phyloP scores from a whole-genome alignment of 35 echinoderm and acorn worm species.

The Lytechinus variegatus region DNA sequence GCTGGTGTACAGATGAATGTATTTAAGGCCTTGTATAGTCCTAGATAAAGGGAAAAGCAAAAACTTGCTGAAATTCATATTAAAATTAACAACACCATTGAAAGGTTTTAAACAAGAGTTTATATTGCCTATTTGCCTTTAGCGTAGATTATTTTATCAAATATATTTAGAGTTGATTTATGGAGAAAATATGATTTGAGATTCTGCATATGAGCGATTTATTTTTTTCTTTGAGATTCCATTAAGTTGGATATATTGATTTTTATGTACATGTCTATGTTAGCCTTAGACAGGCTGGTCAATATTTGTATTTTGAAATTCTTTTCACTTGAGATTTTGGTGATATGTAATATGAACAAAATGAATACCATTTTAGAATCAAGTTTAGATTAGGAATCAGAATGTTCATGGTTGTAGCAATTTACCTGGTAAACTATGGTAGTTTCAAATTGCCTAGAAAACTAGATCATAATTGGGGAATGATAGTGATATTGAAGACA shows the following conservation, averaged over 20 bases:
- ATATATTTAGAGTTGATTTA: slow-evolving; percentile 15
- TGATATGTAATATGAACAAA: not conserved
- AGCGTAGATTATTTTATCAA: slow-evolving; percentile 8
- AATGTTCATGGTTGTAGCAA: not conserved
- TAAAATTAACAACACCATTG: not conserved
- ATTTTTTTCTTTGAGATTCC: not conserved
- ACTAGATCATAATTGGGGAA: not conserved
- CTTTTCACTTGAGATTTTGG: not conserved
- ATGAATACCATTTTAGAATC: not conserved
- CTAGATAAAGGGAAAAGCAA: not conserved
- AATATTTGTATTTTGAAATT: not conserved
- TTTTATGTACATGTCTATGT: not conserved
- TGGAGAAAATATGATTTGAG: not conserved
- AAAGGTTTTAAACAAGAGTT: not conserved
- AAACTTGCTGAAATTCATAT: not conserved
- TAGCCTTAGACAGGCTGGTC: not conserved
- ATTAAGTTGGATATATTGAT: not conserved
- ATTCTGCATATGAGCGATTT: not conserved
- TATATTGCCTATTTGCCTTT: slow-evolving; percentile 19
- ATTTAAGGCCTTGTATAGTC: not conserved
- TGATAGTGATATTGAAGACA: not conserved
- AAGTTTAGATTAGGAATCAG: not conserved
- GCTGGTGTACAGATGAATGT: not conserved
- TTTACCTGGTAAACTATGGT: too few relatives aligned
- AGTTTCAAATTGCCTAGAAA: not conserved